Evolutionary conservation across 2,113 vertebrate species (phyloP), one percentile per base, ranked within the genome.

Genomic region (Prietella phreatophila): DNA sequence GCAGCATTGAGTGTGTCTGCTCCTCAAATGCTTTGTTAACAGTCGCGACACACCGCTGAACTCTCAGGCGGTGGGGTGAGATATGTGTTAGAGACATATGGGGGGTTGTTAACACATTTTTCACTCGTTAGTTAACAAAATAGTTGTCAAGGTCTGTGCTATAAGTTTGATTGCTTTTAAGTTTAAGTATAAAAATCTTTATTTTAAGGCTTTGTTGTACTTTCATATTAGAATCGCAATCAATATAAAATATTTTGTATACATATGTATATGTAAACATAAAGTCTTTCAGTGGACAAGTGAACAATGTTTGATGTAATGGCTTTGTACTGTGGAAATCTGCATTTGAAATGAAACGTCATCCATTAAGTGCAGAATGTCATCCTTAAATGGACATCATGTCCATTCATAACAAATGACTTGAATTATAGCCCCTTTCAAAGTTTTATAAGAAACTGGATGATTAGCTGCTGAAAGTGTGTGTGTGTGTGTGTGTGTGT

Each of bases 1-100:
- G 91, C 71, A 67, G 79, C 27, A 85, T 91, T 90, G 92, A 94
- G 92, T 94, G 88, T 87, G 87, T 91, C 93, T 87, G 88, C 88
- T 91, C 91, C 87, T 88, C 83, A 91, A 89, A 88, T 78, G 89
- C 90, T 91, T 91, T 91, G 90, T 91, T 91, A 91, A 90, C 80
- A 27, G 78, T 87, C 60, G 53, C n/a, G 75, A 79, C 76, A n/a
- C 78, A 78, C 87, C 36, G 67, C 79, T 83, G 82, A 86, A 88
- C 82, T 86, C 61, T 87, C 53, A 19, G 79, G 76, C 19, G 47
- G 71, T 84, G 90, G 81, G 47, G 80, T 36, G 65, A 82, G 87
- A 87, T 89, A 67, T 79, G 78, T 75, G 88, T 84, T 86, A 47
- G 39, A 71, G 61, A 61, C 88, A 87, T 85, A 89, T 89, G 85